Conservation (phyloP, 2,797 vertebrate species). For the Melanotaenia pygmaea region DNA sequence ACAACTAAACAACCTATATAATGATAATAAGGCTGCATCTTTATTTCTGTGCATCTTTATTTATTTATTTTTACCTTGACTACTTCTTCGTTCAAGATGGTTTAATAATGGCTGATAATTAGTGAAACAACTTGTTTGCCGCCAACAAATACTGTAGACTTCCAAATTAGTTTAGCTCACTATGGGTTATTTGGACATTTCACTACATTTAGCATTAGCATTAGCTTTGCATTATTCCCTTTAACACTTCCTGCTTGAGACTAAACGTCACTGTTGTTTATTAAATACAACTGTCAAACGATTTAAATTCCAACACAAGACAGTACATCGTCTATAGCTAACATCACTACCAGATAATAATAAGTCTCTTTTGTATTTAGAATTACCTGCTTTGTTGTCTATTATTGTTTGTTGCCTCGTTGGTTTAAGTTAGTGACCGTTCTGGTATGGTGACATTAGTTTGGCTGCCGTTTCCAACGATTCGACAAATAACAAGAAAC, state of each 20-base stretch:
- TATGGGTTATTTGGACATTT: not conserved
- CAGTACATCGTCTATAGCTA: not conserved
- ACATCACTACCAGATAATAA: no score
- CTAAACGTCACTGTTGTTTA: not conserved
- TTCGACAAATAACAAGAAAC: not conserved
- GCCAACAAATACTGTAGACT: not conserved
- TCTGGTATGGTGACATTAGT: not conserved
- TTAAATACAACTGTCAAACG: not conserved
- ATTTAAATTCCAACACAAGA: not conserved
- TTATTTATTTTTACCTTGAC: not conserved
- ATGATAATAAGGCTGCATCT: not conserved
- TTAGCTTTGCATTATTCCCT: not conserved
- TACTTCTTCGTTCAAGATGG: no score
- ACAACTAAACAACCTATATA: not conserved
- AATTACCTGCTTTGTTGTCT: not conserved
- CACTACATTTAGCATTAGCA: not conserved
- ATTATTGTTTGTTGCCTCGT: not conserved
- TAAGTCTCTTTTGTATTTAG: not conserved
- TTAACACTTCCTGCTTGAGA: slow-evolving; percentile 1
- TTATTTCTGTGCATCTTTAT: not conserved
- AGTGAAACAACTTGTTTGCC: not conserved
- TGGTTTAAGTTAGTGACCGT: not conserved
- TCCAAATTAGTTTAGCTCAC: not conserved
- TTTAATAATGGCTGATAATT: not conserved
- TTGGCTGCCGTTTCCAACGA: slow-evolving; percentile 20